These are phyloP conservation scores for Archips xylosteana DNA, from an alignment of 2,888 invertebrate genomes.

Conservation along the genomic window DNA sequence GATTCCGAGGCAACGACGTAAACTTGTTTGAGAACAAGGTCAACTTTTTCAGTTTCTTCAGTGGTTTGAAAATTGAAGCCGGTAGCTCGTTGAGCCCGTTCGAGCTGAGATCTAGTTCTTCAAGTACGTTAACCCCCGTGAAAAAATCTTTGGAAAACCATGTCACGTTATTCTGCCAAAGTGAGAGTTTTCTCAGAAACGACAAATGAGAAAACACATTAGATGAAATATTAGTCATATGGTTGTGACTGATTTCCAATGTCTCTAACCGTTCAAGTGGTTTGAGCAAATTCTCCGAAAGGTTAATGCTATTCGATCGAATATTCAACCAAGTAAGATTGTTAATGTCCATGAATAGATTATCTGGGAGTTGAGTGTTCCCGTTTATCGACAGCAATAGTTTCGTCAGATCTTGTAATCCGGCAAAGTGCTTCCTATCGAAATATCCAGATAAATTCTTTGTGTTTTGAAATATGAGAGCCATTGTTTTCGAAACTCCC, in stretches of 20 bases:
- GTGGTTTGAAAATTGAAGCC: constrained; percentile 85
- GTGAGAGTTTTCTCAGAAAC: constrained; percentile 86
- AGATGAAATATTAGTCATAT: constrained; percentile 86
- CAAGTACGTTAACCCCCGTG: constrained; percentile 86
- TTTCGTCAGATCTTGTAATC: constrained; percentile 82
- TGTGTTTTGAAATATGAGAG: constrained; percentile 83
- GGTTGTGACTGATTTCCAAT: constrained; percentile 89
- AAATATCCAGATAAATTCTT: constrained; percentile 84
- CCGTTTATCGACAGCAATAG: constrained; percentile 87
- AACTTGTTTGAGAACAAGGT: constrained; percentile 89
- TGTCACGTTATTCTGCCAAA: constrained; percentile 89
- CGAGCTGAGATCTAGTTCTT: constrained; percentile 88
- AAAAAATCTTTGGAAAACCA: constrained; percentile 87
- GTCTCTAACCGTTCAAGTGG: constrained; percentile 84
- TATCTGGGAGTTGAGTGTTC: constrained; percentile 85
- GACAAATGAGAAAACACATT: constrained; percentile 87
- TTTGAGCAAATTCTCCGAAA: constrained; percentile 85
- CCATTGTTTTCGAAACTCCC: constrained; percentile 80
- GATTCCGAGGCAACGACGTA: constrained; percentile 84
- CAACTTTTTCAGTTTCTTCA: constrained; percentile 87
- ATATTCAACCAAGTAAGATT: constrained; percentile 88
- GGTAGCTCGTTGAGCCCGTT: constrained; percentile 88
- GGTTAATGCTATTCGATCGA: constrained; percentile 84
- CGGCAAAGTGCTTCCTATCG: constrained; percentile 84
- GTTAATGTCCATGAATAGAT: constrained; percentile 86